Evolutionary conservation across 30 jellyfish, hydroid and myxozoan genomes (phyloP).

Genomic region (Pelagia noctiluca): DNA sequence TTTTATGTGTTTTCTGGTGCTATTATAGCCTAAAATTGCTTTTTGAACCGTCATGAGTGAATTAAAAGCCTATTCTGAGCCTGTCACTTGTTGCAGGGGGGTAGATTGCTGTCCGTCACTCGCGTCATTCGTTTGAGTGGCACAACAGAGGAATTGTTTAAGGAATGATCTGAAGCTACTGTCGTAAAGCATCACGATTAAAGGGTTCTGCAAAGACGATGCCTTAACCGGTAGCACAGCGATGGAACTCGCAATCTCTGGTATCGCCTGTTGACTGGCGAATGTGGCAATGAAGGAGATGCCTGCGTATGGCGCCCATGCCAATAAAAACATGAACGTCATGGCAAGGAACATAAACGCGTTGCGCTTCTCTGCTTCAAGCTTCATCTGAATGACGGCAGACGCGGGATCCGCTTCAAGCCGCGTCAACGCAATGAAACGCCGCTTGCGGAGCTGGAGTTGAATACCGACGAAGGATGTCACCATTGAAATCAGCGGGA

Average conservation of each 20-base stretch:
- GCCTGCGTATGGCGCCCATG: conserved; percentile 73
- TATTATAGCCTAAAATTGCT: too few species aligned
- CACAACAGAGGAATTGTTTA: too few species aligned
- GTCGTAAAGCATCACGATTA: conserved; percentile 31
- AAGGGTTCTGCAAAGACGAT: conserved; percentile 50
- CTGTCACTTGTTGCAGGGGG: too few species aligned
- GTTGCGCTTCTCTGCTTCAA: conserved; percentile 61
- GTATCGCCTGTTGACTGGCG: neutral
- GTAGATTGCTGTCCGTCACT: too few species aligned
- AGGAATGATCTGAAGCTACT: conserved; percentile 15
- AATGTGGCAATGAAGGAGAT: conserved; percentile 28
- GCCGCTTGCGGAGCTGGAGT: conserved; percentile 10
- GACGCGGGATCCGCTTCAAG: neutral
- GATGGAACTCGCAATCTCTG: conserved; percentile 4
- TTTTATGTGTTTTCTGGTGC: too few species aligned
- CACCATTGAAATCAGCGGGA: conserved; percentile 32
- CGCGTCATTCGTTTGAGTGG: too few species aligned
- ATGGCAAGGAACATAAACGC: conserved; percentile 35
- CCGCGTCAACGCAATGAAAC: neutral
- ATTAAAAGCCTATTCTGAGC: too few species aligned
- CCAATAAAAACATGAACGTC: conserved; percentile 42
- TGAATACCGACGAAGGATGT: conserved; percentile 23
- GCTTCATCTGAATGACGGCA: conserved; percentile 6
- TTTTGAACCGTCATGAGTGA: too few species aligned
- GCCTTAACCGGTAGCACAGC: conserved; percentile 64